Evolutionary conservation across 2,113 vertebrate species (phyloP).

Genomic region (Ictalurus furcatus): DNA sequence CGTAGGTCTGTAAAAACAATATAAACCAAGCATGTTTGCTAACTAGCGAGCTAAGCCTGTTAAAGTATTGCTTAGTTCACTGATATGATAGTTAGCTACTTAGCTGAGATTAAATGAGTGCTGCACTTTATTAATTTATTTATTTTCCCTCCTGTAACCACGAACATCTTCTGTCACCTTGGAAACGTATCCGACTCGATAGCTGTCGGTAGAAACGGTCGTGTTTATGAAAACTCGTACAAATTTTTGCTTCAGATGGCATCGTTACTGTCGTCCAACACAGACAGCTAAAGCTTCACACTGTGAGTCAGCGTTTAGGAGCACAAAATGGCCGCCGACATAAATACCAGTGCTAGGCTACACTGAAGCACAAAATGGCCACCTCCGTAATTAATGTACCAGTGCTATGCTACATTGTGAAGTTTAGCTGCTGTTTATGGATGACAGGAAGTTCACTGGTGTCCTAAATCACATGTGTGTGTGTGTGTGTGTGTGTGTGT

Average conservation of each 20-base stretch:
- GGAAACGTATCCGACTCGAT: background rate
- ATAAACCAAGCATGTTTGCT: background rate
- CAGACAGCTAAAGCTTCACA: too few species aligned
- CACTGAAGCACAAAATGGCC: background rate
- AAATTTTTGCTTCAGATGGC: too few species aligned
- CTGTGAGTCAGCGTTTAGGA: background rate
- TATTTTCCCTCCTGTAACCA: background rate
- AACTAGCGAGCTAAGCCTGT: background rate
- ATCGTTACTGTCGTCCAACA: too few species aligned
- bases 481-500: background rate
- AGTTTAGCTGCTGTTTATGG: too few species aligned
- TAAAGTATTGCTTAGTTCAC: background rate
- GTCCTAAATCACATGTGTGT: too few species aligned
- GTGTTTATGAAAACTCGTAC: background rate
- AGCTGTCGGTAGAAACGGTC: background rate
- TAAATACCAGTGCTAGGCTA: background rate
- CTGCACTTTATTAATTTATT: background rate
- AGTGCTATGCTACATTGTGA: too few species aligned
- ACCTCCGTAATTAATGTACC: background rate
- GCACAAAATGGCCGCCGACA: background rate
- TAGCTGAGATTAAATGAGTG: background rate
- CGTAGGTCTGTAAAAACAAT: background rate
- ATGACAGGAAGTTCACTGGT: too few species aligned
- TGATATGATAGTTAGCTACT: too few species aligned
- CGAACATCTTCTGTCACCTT: background rate